phyloP scores from a whole-genome alignment of 1,140 invertebrate genomes.

The Carposina sasakii region DNA sequence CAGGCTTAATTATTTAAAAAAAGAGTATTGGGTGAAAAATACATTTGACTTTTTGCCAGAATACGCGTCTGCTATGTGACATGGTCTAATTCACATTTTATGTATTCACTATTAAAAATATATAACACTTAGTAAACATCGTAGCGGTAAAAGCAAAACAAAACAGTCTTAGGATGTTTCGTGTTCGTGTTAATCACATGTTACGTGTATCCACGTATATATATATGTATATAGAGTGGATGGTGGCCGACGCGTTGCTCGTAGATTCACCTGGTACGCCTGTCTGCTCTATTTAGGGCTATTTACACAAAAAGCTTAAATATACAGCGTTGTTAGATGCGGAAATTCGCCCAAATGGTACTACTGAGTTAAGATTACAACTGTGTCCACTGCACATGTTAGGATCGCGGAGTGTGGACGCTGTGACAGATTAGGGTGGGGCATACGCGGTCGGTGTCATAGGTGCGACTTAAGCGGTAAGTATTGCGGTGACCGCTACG shows the following conservation, averaged over 20 bases:
- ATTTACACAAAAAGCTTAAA: constrained; percentile 70
- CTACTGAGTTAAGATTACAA: constrained; percentile 57
- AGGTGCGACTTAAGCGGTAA: constrained; percentile 16
- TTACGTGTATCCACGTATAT: constrained; percentile 46
- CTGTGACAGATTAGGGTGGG: not conserved
- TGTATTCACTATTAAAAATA: constrained; percentile 36
- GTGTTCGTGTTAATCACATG: constrained; percentile 68
- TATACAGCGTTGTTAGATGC: constrained; percentile 70
- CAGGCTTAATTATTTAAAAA: constrained; percentile 51
- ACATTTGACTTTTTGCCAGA: constrained; percentile 56
- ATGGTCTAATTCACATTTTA: constrained; percentile 43
- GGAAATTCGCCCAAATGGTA: constrained; percentile 57
- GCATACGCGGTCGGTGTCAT: not conserved
- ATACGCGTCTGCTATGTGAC: constrained; percentile 43
- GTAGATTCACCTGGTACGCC: constrained; percentile 32
- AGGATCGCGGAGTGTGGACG: not conserved
- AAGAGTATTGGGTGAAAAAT: constrained; percentile 71
- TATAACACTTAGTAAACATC: constrained; percentile 64
- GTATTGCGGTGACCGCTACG: constrained; percentile 67
- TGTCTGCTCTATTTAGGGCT: constrained; percentile 41
- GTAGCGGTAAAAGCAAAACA: constrained; percentile 70
- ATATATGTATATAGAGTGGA: constrained; percentile 9
- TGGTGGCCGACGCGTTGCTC: constrained; percentile 34
- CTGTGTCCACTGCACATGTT: constrained; percentile 32
- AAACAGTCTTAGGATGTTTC: constrained; percentile 57